Percentiles rank a stretch among this genome's conserved stretches.
phyloP scores from a whole-genome alignment of 2,113 vertebrate genomes.

The Pholis gunnellus region DNA sequence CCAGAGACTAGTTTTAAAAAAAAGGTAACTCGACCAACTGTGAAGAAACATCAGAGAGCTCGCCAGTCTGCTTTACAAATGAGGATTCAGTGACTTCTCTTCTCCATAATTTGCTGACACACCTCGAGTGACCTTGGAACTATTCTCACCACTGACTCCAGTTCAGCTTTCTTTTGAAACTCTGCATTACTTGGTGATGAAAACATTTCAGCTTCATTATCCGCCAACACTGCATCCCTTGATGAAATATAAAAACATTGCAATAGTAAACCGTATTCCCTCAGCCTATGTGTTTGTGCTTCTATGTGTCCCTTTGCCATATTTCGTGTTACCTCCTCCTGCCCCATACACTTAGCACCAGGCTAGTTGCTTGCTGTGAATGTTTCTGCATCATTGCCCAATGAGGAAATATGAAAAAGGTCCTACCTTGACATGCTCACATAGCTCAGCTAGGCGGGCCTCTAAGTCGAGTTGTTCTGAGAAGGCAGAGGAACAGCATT shows the following conservation, averaged over 20 bases:
- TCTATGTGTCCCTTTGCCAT: constrained; percentile 1
- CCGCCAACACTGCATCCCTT: not conserved
- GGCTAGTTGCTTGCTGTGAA: not conserved
- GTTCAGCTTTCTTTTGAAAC: constrained; percentile 5
- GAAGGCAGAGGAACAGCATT: constrained; percentile 69
- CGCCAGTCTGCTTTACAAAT: not conserved
- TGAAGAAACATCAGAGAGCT: not conserved
- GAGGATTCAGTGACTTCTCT: not conserved
- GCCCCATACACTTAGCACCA: not conserved
- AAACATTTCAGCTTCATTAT: not conserved
- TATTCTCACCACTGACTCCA: not conserved
- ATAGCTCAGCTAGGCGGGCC: constrained; percentile 91
- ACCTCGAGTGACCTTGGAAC: not conserved
- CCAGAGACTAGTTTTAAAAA: constrained; percentile 3
- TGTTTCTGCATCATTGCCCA: not conserved
- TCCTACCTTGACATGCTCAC: constrained; percentile 96
- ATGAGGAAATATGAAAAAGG: not conserved
- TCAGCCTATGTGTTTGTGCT: not conserved
- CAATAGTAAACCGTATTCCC: not conserved
- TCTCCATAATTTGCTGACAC: not conserved
- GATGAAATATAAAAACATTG: not conserved
- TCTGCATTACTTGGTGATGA: not conserved
- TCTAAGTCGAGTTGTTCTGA: constrained; percentile 96
- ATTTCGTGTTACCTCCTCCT: not conserved
- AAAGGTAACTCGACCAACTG: not conserved